A percentile compares a stretch with the other conserved stretches of the same genome.
These are phyloP conservation scores for Plotosus lineatus DNA, from an alignment of 2,113 vertebrate species.

Conservation along the genomic window DNA sequence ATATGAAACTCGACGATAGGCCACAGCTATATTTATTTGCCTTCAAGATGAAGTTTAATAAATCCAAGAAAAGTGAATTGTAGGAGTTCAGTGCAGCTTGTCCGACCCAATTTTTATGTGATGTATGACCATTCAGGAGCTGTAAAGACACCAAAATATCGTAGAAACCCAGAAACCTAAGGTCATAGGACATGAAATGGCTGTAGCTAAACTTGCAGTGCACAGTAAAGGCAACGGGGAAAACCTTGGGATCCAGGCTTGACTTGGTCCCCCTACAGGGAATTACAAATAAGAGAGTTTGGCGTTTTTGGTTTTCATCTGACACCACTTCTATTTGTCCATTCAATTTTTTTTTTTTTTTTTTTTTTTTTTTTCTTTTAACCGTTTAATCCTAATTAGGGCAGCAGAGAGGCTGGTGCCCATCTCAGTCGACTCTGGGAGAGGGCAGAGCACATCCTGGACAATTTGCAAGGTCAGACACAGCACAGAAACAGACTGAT, in stretches of 20 bases:
- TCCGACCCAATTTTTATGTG: slow-evolving; percentile 21
- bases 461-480: too few species aligned
- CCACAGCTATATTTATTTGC: neutral
- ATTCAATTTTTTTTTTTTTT: too few species aligned
- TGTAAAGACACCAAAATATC: neutral
- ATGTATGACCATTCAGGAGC: neutral
- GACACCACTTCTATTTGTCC: too few species aligned
- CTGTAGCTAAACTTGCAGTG: neutral
- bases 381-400: too few species aligned
- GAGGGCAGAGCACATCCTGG: too few species aligned
- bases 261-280: too few species aligned
- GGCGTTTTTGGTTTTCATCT: neutral
- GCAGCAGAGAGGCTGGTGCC: too few species aligned
- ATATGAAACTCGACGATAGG: neutral
- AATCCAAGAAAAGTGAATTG: slow-evolving; percentile 2
- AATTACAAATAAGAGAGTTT: too few species aligned
- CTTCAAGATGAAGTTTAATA: neutral
- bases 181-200: neutral
- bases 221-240: too few species aligned
- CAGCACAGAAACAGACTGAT: too few species aligned
- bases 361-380: too few species aligned
- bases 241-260: neutral
- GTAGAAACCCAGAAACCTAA: neutral
- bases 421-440: too few species aligned
- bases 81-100: neutral